Evolutionary conservation across 1,140 invertebrate genomes (phyloP), one percentile per base, ranked within the genome.

Genomic region (Bacillus rossius): DNA sequence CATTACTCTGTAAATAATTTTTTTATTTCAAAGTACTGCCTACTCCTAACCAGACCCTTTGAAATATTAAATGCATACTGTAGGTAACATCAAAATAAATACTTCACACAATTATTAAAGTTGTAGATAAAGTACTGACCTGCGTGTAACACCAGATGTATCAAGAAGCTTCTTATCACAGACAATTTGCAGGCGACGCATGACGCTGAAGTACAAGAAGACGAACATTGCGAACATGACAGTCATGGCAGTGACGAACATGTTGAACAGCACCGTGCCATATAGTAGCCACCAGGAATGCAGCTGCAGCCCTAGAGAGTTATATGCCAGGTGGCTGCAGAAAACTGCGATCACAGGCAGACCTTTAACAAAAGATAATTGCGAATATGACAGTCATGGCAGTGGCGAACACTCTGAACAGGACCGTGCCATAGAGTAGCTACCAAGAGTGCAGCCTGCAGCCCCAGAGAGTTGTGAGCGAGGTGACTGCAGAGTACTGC

Each of bases 271-370:
- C 20, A 78, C 71, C 13, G 77, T 77, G 8, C 75, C 78, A 29
- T 71, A 72, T 40, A 78, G 72, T 55, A 83, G 64, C 81, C 81
- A 82, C 81, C 80, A 82, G 2, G 80, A 81, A 38, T 75, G 71
- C 43, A 80, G 71, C 56, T 73, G 66, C 55, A 75, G 73, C 25
- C 78, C 75, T 29, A 77, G 78, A 34, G 75, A 80, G 60, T 77
- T 75, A 47, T 81, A 75, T 7, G 77, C 77, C 29, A 83, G 67
- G 63, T 81, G 77, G n/a, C 77, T 81, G 16, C 76, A 75, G 17
- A 82, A 69, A 29, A 82, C 73, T 41, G 80, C 77, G 55, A 83
- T 72, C 37, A 82, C 70, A 17, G 81, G 79, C 3, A 80, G 77
- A 49, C 79, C 80, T 79, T 57, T 38, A 61, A 60, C 48, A 53